Evolutionary conservation across 2,113 vertebrate genomes (phyloP), one percentile per base, ranked within the genome.

Genomic region (Phyllostomus hastatus): DNA sequence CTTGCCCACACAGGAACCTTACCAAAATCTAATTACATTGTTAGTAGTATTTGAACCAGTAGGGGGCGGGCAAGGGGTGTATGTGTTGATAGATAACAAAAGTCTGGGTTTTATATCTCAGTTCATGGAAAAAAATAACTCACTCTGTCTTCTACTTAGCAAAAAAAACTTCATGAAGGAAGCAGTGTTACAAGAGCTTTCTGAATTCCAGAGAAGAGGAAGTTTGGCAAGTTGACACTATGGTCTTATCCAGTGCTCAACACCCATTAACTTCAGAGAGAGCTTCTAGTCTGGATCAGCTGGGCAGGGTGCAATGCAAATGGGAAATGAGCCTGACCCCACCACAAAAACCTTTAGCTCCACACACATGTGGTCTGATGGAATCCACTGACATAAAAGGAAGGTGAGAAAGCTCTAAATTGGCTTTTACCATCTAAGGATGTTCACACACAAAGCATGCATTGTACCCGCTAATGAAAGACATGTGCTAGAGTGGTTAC

Each of bases 381-480:
- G 97, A 95, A 89, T 97, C 88, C 72, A 67, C 86, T 52, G 57
- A 79, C 93, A 95, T 92, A 96, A 97, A 97, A 97, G 95, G 91
- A 97, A 98, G 97, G 96, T 97, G 97, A 97, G 95, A 97, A 95
- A 91, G 78, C 88, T 94, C 95, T 94, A 96, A 98, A 96, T 93
- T 97, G 88, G 69, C 83, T 95, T 98, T 91, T 95, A 85, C 96
- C 91, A 72, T 94, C 95, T 88, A 88, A 95, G 87, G 75, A 81
- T 97, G 86, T 97, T 91, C 78, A 90, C 0, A 2, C 78, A 97
- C 81, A 98, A 98, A 98, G 96, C 43, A 0, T 96, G 95, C 96
- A 95, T 98, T 98, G 91, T 97, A 94, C 75, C 59, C 90, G 83
- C 67, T 98, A 98, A 98, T 96, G 87, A 94, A 97, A 98, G 98